Evolutionary conservation across 2,797 vertebrate species (phyloP), one percentile per base, ranked within the genome.

Genomic region (Meda fulgida): DNA sequence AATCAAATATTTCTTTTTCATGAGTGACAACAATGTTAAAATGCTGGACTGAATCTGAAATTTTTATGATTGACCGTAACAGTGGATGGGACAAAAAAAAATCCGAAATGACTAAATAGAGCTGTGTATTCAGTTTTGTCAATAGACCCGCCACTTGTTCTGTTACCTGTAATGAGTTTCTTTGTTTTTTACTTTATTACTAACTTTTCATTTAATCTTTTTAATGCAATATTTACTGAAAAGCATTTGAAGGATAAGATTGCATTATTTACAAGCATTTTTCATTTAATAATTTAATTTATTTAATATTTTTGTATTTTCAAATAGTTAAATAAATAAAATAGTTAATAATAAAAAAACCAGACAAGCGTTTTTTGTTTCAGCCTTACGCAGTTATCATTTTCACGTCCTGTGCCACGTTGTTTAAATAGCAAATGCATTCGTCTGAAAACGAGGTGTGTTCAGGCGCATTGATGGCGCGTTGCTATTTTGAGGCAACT

Each of bases 61-160:
- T 67, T 38, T 19, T 21, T 0, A 36, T 9, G 4, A 19, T 4
- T 19, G 29, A 18, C 16, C 34, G 29, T 34, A 29, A 11, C 26
- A 23, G 4, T 19, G 34, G 10, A 43, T 18, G 18, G 6, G 80
- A n/a, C 53, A 11, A 80, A 55, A 23, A 75, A 78, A 83, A 23
- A 10, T 40, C 34, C 26, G 81, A 83, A 65, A 51, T 85, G 58
- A 73, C 88, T 79, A 84, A 36, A 84, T 29, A 86, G 73, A 6
- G 19, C 48, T 10, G 9, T 40, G 40, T 9, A 40, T 10, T 40
- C 40, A 40, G 40, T 40, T 9, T 40, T 10, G 40, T 40, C 40
- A 43, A 48, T 53, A 53, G 19, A 21, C 7, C 7, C 7, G 7
- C 19, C 18, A 19, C 53, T 55, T 53, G 2, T 21, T 53, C 18